A percentile compares a stretch with the other conserved stretches of the same genome.
Conservation (phyloP, 1,140 invertebrate species). For the Drosophila busckii region DNA sequence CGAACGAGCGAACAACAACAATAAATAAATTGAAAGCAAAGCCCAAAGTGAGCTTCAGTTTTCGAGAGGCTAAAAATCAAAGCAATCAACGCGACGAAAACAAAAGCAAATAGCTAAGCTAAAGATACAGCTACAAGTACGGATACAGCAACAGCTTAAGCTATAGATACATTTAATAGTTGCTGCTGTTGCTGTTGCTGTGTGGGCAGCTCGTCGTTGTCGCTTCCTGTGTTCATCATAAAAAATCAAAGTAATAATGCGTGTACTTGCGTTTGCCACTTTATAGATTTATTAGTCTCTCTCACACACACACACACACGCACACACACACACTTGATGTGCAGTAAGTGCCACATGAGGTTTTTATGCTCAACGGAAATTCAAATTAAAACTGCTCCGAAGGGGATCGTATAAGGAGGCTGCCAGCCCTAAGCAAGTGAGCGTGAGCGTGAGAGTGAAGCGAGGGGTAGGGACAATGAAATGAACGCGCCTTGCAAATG, state of each 20-base stretch:
- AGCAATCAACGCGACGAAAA: slow-evolving; percentile 38
- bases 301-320: slow-evolving; percentile 8
- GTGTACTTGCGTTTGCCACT: slow-evolving; percentile 76
- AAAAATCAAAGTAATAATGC: slow-evolving; percentile 77
- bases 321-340: slow-evolving; percentile 9
- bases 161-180: slow-evolving; percentile 44
- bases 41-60: slow-evolving; percentile 1
- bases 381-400: slow-evolving; percentile 67
- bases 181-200: slow-evolving; percentile 2
- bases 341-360: slow-evolving; percentile 13
- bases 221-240: slow-evolving; percentile 73
- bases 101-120: slow-evolving; percentile 30
- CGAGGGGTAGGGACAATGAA: not conserved
- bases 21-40: slow-evolving; percentile 73
- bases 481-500: slow-evolving; percentile 37
- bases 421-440: not conserved
- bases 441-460: slow-evolving; percentile 7
- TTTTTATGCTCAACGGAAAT: slow-evolving; percentile 68
- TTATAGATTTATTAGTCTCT: slow-evolving; percentile 71
- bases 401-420: slow-evolving; percentile 25
- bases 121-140: slow-evolving; percentile 16
- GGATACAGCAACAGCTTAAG: slow-evolving; percentile 9
- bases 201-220: slow-evolving; percentile 24
- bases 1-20: no score
- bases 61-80: slow-evolving; percentile 17